A percentile compares a stretch with the other conserved stretches of the same genome.
phyloP scores from a whole-genome alignment of 2,113 vertebrate species.

The Ochotona princeps region DNA sequence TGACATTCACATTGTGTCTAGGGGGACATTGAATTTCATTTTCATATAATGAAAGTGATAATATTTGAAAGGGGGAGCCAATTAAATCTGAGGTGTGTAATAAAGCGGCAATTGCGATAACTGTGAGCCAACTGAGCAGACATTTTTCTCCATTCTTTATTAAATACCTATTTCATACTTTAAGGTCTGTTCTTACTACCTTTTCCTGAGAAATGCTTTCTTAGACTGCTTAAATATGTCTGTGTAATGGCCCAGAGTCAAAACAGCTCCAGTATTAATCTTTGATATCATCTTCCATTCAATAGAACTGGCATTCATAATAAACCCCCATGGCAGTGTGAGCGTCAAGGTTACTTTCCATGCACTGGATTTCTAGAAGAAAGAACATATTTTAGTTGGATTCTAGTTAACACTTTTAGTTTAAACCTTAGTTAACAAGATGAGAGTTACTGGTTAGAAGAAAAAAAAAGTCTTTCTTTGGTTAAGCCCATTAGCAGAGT shows the following conservation, averaged over 20 bases:
- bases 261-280: not conserved
- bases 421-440: not conserved
- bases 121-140: not conserved
- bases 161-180: not conserved
- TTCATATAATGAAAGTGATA: not conserved
- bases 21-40: not conserved
- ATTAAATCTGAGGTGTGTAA: not conserved
- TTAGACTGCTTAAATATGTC: not conserved
- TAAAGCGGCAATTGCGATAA: not conserved
- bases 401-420: constrained; percentile 22
- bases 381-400: not conserved
- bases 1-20: not conserved
- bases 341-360: not conserved
- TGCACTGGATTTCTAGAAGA: not conserved
- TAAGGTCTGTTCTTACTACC: not conserved
- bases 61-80: not conserved
- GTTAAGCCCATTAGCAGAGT: not conserved
- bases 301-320: not conserved
- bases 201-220: not conserved
- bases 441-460: not conserved
- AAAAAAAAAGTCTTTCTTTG: not conserved
- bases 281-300: not conserved
- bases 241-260: not conserved
- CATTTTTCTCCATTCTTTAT: not conserved
- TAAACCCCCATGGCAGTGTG: not conserved